Evolutionary conservation across 2,113 vertebrate genomes (phyloP), one percentile per base, ranked within the genome.

Genomic region (Pelecanus crispus): DNA sequence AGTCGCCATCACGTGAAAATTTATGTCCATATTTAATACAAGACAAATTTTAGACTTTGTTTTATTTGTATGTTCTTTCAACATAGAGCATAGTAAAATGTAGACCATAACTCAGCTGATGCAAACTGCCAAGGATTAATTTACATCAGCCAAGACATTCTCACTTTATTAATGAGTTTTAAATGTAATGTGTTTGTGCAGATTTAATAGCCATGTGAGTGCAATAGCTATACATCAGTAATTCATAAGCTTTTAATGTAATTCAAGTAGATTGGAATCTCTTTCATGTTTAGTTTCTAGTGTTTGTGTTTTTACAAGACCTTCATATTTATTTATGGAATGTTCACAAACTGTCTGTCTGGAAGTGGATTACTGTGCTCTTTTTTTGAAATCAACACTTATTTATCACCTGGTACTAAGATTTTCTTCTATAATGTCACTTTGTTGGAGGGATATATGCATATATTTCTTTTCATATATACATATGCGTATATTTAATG

Each of bases 241-340:
- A 87, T 78, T 93, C 92, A 67, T 24, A 88, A 74, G 71, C 68
- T 94, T 71, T 92, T 74, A 84, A 71, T 94, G n/a, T 38, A 71
- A 78, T 92, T 96, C 88, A 45, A 73, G 82, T 63, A 67, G 71
- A 80, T 86, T 78, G 92, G 86, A 95, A 63, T 56, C 31, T 85
- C 85, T 96, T 94, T 92, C 92, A 94, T 88, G 84, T 93, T 95
- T 81, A 67, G 80, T 68, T 95, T 63, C 75, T 88, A 70, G 34
- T 81, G 88, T 92, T 96, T 85, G 90, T 88, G 91, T 92, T 94
- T 95, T 94, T 86, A 94, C 24, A 59, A 94, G 81, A 5, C 24
- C 68, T 66, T 95, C 90, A 29, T 96, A 67, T 94, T 95, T 94
- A 90, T 94, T 91, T 93, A 88, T 94, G 84, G 55, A 52, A 72